phyloP scores from a whole-genome alignment of 2,888 invertebrate genomes.

The Trissoscelio sp. region DNA sequence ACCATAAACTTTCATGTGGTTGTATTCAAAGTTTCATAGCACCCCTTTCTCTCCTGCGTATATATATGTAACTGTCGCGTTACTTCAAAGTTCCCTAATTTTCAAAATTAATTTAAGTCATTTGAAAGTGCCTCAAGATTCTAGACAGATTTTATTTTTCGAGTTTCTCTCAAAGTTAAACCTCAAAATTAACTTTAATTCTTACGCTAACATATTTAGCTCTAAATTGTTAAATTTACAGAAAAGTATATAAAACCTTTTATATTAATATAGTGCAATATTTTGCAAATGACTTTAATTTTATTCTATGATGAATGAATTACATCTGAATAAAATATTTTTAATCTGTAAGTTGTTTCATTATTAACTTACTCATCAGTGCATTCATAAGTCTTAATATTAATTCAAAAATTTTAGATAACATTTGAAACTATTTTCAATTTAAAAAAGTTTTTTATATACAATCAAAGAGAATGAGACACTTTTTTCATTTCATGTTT shows the following conservation, averaged over 20 bases:
- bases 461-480: too few species aligned
- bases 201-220: not conserved
- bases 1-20: constrained; percentile 2
- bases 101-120: constrained; percentile 1
- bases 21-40: not conserved
- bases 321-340: too few species aligned
- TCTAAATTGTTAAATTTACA: not conserved
- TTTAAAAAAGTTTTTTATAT: too few species aligned
- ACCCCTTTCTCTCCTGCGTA: not conserved
- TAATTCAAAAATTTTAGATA: too few species aligned
- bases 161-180: not conserved
- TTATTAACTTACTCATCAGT: too few species aligned
- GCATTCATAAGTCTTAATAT: too few species aligned
- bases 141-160: not conserved
- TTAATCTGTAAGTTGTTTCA: too few species aligned
- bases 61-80: not conserved
- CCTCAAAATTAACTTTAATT: not conserved
- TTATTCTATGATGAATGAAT: too few species aligned
- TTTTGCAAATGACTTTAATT: too few species aligned
- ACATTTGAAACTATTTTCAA: too few species aligned
- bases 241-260: not conserved
- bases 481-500: too few species aligned
- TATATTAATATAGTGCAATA: not conserved
- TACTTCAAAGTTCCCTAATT: not conserved
- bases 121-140: not conserved